Evolutionary conservation across 2,888 invertebrate species (phyloP), one percentile per base, ranked within the genome.

Genomic region (Chamaedrilus cognettii): DNA sequence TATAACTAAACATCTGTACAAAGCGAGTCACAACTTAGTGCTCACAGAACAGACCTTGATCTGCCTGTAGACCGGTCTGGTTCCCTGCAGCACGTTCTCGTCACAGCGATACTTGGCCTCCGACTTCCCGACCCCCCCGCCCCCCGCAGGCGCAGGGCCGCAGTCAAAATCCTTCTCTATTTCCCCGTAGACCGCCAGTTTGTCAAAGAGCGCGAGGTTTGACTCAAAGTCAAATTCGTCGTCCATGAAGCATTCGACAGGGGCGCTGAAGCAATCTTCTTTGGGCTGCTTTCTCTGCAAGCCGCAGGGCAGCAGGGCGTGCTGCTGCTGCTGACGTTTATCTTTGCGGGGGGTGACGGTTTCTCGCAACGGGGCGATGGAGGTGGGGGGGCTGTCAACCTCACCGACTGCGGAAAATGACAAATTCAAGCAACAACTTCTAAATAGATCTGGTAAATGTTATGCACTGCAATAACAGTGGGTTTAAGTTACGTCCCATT

Each of bases 221-320:
- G 93, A 93, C 82, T 96, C 95, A 87, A 96, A 95, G 87, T 96
- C 95, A 86, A 96, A 96, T 77, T 96, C 95, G 80, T 68, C 66
- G 15, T 85, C 87, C 62, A 89, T 82, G 72, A 87, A 87, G 64
- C 89, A 88, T 73, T 90, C 90, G 11, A 89, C 85, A 52, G 90
- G 89, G 3, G 88, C 88, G 33, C 91, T 92, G 85, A 93, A 92
- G 80, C 91, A 91, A 65, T 90, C 90, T 80, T 91, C 72, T 33
- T 72, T 66, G 75, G 80, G 85, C 30, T 65, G 60, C 32, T 52
- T 7, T 26, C 55, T 7, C 19, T 42, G 42, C n/a, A n/a, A n/a
- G n/a, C n/a, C n/a, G n/a, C n/a, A n/a, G n/a, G n/a, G n/a, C n/a
- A n/a, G n/a, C n/a, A n/a, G n/a, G 7, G 42, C 42, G 15, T 23